These are phyloP conservation scores for Phaethon lepturus DNA, from an alignment of 2,113 vertebrate genomes.

Conservation along the genomic window DNA sequence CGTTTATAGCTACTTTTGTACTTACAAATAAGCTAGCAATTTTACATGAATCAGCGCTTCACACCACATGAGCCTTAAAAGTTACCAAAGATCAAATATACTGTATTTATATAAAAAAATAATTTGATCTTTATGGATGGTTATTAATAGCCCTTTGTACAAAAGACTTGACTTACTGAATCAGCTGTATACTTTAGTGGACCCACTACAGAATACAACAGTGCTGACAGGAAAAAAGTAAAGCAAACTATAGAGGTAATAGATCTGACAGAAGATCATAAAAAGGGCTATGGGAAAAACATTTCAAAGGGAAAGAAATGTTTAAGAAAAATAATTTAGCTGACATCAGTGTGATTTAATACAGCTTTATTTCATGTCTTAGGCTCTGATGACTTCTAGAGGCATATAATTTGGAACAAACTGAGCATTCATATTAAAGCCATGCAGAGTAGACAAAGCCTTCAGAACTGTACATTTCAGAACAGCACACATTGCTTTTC, in stretches of 20 bases:
- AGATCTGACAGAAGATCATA: not conserved
- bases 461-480: not conserved
- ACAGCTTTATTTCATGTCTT: not conserved
- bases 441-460: not conserved
- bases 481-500: not conserved
- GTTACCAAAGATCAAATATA: not conserved
- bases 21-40: not conserved
- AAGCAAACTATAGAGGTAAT: not conserved
- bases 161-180: not conserved
- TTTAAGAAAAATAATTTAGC: not conserved
- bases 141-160: not conserved
- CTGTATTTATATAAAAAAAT: not conserved
- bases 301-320: not conserved
- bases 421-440: not conserved
- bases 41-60: not conserved
- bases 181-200: not conserved
- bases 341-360: not conserved
- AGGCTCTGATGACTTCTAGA: constrained; percentile 33
- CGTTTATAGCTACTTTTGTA: not conserved
- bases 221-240: not conserved
- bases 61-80: not conserved
- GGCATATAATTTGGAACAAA: not conserved
- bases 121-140: not conserved
- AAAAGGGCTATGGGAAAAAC: not conserved
- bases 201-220: not conserved